Evolutionary conservation across 2,797 vertebrate species (phyloP), one percentile per base, ranked within the genome.

Genomic region (Pangasius sanitwongsei): DNA sequence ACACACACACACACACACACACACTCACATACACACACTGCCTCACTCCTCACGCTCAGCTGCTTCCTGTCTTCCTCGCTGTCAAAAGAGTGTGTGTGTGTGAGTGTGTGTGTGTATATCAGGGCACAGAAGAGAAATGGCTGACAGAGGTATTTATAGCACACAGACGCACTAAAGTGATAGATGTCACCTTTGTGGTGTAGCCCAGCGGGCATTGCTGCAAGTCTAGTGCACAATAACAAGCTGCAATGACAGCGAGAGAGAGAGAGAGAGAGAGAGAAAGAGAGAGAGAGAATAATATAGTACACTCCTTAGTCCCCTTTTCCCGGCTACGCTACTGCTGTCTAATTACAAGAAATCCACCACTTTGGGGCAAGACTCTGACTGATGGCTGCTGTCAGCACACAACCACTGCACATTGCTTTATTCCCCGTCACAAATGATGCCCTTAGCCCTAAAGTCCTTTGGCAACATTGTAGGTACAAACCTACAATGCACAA

Each of bases 141-240:
- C 93, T 91, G 92, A 88, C 90, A 87, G 91, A 90, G 93, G 93
- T 96, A 95, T 96, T 96, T 96, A 96, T 95, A 96, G 95, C 91
- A 31, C 87, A 78, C 91, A 92, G 75, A 92, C 69, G 0, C 89
- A 90, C 95, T 95, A 95, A 91, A 96, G 96, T 96, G 95, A 97
- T 96, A 95, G 95, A 96, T 95, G 96, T 96, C 94, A 96, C 95
- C 96, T 96, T 96, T 94, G 89, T 94, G 93, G 94, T 93, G 53
- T 91, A 37, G 93, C 94, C 95, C 93, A 94, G 91, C 92, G 94
- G 93, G 93, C 92, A 81, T 88, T 90, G 92, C 92, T 94, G 92
- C 93, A 91, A 93, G 92, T 93, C 91, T 93, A 92, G 93, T 92
- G 93, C 91, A 82, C 91, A 93, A 94, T 96, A 95, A 96, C 95